Base-by-base conservation (phyloP, 2,888 invertebrate genomes). In the Nowickia ferox region DNA sequence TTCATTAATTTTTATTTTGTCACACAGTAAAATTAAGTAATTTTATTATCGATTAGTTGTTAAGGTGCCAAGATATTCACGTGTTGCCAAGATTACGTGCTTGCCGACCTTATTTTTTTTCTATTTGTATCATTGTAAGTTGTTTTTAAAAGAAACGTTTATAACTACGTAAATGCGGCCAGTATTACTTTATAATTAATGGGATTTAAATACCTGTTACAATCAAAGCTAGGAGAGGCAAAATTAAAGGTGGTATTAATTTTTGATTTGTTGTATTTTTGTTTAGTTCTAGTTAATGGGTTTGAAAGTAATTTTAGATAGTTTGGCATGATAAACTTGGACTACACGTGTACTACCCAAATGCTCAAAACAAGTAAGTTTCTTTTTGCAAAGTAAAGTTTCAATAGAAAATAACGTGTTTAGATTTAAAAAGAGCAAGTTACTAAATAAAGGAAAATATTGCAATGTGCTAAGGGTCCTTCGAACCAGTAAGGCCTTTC, bases 1-100 rank as follows among this genome's bases (percentile, higher is more conserved):
- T 22, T 2, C 65, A 46, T 9, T 17, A 8, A 19, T 65, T 40
- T 17, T 61, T 30, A 48, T 48, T 30, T 30, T 13, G 1, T 48
- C 19, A 15, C 48, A 8, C 46, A 22, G n/a, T 38, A 48, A 46
- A 66, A 30, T 46, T 65, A 15, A 38, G 11, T 30, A 38, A 66
- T 66, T 48, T 66, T 48, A 30, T 66, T 66, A 66, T 48, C 48
- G 48, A 48, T 48, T 66, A 48, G 6, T 66, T 30, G 66, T 48
- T 66, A 9, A 22, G 30, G 46, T 30, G 30, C 6, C 30, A 30
- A 48, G 30, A 66, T 46, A 51, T 66, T 38, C n/a, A 66, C 66
- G 51, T 66, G n/a, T 17, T 66, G 11, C n/a, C 66, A 11, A 48
- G 38, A 66, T 51, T 66, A 66, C n/a, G n/a, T 68, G 51, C 17